Conservation (phyloP, 2,888 invertebrate species). For the Cerceris ruficornis region DNA sequence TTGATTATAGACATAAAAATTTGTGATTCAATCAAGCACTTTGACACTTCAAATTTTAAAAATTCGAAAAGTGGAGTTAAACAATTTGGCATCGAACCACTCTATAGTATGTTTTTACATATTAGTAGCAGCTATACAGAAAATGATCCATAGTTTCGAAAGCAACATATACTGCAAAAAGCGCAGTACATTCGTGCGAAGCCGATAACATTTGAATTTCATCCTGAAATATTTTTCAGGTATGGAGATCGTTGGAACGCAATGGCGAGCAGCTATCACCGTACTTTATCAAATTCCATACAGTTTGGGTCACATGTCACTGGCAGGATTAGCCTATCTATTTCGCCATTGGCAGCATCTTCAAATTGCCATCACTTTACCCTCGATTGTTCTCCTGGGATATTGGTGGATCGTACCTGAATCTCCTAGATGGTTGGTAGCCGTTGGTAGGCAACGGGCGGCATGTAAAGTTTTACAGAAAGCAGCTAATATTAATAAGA, state of each 20-base stretch:
- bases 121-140: not conserved
- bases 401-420: slow-evolving; percentile 89
- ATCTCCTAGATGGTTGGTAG: slow-evolving; percentile 90
- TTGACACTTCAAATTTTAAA: too few species aligned
- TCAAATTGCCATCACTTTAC: slow-evolving; percentile 87
- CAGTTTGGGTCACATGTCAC: slow-evolving; percentile 86
- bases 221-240: slow-evolving; percentile 68
- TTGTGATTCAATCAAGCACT: too few species aligned
- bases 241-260: slow-evolving; percentile 82
- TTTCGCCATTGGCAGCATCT: slow-evolving; percentile 87
- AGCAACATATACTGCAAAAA: too few species aligned
- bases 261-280: slow-evolving; percentile 84
- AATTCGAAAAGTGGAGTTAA: too few species aligned
- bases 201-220: not conserved
- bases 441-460: slow-evolving; percentile 85
- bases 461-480: slow-evolving; percentile 85
- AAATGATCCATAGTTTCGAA: not conserved
- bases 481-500: slow-evolving; percentile 83
- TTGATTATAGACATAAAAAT: too few species aligned
- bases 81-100: too few species aligned
- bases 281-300: slow-evolving; percentile 88
- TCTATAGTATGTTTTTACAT: not conserved
- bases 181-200: too few species aligned
- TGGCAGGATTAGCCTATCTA: slow-evolving; percentile 86
- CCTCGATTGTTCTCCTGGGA: slow-evolving; percentile 84